Base-by-base conservation (phyloP, 2,888 invertebrate species). In the Drosophila subquinaria region DNA sequence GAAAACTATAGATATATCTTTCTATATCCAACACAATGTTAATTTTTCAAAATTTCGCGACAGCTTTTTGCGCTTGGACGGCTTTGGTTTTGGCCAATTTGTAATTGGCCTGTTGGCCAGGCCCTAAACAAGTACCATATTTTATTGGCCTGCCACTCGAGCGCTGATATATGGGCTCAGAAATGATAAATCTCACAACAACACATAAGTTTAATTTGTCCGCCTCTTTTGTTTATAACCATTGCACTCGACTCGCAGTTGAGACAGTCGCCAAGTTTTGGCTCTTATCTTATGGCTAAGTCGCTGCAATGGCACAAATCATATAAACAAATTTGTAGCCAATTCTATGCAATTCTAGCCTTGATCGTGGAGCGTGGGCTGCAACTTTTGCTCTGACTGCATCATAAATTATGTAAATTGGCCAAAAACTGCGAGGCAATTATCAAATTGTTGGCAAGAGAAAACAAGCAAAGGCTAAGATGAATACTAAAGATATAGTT, bases 31-130 rank as follows among this genome's bases (percentile, higher is more conserved):
- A 56, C 67, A 76, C 77, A 65, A 73, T 79, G 81, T 81, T 90
- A 83, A 87, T 90, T 87, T 87, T 82, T 89, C 90, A 84, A 87
- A 90, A 89, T 74, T 64, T 82, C 84, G 89, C 89, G 88, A 88
- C 90, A 90, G 88, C 66, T 87, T 68, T 56, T 76, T 70, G 61
- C 69, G 80, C 76, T 74, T 73, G 69, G 62, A 10, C 47, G 53
- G 48, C 61, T 69, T 23, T 23, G 23, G 23, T 23, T 53, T 52
- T 27, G 45, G 20, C 53, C 50, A 51, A 73, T 79, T 81, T 81
- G 87, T 81, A 90, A 86, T 83, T 87, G 89, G 43, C 74, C 67
- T 83, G 79, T 75, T 76, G 75, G 70, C 80, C 65, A 30, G 65
- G 80, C 69, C 81, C 80, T 66, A 65, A 87, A 68, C 89, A 89